These are phyloP conservation scores for Spinibarbus caldwelli DNA, from an alignment of 2,797 vertebrate species.

Conservation along the genomic window DNA sequence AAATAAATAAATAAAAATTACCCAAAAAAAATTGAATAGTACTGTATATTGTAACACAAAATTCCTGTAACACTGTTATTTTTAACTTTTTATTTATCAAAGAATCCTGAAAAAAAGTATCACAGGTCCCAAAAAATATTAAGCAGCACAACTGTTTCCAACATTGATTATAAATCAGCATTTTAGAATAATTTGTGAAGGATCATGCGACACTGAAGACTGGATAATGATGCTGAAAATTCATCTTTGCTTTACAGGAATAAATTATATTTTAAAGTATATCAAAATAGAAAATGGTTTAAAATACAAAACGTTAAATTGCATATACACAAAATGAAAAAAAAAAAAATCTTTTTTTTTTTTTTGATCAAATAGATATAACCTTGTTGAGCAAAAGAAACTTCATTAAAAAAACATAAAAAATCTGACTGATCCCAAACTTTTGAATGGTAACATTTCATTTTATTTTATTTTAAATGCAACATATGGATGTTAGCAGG, in stretches of 20 bases:
- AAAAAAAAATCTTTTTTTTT: no score
- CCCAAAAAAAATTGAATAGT: no score
- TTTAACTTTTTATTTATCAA: not conserved
- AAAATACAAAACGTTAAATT: not conserved
- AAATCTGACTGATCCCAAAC: not conserved
- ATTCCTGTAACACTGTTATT: not conserved
- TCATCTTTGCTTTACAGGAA: not conserved
- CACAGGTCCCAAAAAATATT: not conserved
- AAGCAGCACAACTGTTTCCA: not conserved
- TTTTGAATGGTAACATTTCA: not conserved
- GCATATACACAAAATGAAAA: no score
- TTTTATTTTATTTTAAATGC: not conserved
- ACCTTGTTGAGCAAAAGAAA: no score
- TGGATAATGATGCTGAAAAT: not conserved
- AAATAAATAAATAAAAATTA: rapidly evolving
- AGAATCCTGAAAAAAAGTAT: not conserved
- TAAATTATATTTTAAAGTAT: not conserved
- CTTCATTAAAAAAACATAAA: no score
- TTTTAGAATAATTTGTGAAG: no score
- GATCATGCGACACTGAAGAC: not conserved
- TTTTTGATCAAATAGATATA: no score
- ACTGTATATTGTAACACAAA: no score
- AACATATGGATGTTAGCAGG: not conserved
- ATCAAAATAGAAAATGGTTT: not conserved
- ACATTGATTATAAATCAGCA: no score